A percentile compares a stretch with the other conserved stretches of the same genome.
Evolutionary conservation across 2,888 invertebrate species (phyloP).

Genomic region (Tiphia femorata): DNA sequence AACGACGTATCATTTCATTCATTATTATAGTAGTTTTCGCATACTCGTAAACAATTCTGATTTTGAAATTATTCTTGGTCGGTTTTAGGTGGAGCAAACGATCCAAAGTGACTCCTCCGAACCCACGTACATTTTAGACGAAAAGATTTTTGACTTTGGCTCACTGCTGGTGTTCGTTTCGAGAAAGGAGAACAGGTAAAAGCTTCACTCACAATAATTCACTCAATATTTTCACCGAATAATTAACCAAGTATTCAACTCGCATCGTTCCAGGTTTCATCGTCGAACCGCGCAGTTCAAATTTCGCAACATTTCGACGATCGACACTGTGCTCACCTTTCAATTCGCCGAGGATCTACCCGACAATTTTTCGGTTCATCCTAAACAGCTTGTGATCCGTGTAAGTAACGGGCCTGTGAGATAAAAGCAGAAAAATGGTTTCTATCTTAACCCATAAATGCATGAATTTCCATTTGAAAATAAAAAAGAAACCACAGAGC

Average conservation of each 20-base stretch:
- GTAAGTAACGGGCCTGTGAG: slow-evolving; percentile 28
- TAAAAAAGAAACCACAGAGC: too few relatives aligned
- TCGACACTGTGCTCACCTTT: slow-evolving; percentile 70
- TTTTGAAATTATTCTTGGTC: too few relatives aligned
- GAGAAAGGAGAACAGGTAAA: slow-evolving; percentile 45
- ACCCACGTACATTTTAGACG: slow-evolving; percentile 52
- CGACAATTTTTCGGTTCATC: slow-evolving; percentile 70
- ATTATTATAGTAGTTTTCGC: too few relatives aligned
- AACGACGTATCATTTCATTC: too few relatives aligned
- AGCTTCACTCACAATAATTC: not conserved
- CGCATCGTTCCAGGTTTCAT: slow-evolving; percentile 64
- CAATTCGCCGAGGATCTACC: slow-evolving; percentile 68
- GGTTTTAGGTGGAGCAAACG: not conserved
- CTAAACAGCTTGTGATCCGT: slow-evolving; percentile 50
- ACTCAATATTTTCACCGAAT: too few relatives aligned
- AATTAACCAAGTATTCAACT: not conserved
- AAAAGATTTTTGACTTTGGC: slow-evolving; percentile 55
- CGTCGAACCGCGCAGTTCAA: slow-evolving; percentile 70
- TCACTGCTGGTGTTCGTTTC: slow-evolving; percentile 40
- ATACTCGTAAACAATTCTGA: too few relatives aligned
- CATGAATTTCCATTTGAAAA: too few relatives aligned
- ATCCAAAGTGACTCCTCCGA: slow-evolving; percentile 21
- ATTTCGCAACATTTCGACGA: slow-evolving; percentile 72
- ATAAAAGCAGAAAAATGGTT: not conserved
- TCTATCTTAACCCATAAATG: too few relatives aligned